Evolutionary conservation across 2,113 vertebrate genomes (phyloP), one percentile per base, ranked within the genome.

Genomic region (Climacteris rufus): DNA sequence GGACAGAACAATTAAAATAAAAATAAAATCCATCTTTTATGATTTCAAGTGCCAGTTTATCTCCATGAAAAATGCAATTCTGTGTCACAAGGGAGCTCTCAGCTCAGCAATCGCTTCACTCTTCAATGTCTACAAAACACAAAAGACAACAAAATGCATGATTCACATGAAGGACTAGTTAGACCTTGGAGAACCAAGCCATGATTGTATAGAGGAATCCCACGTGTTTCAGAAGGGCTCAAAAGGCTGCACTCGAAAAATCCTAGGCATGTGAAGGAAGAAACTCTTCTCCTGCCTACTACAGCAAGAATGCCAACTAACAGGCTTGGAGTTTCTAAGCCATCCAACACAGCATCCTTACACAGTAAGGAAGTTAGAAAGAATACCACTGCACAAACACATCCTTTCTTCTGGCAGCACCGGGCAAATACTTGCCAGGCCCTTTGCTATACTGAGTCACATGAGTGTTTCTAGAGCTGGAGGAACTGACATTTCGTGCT

Each of bases 31-130:
- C 24, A 71, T 66, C 74, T 87, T 89, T 87, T 81, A 78, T 44
- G 39, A 87, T 78, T 91, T 90, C 71, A 89, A 95, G 91, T 89
- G 72, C 47, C 68, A 70, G 50, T 75, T 95, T 93, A 74, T 90
- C 82, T 79, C 83, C 27, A 78, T 13, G 47, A 54, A 86, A 95
- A 97, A 95, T 21, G 79, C 64, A 90, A 47, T 90, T 89, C 68
- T 56, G 64, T 88, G 83, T 93, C 83, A 96, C 68, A 90, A 90
- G 90, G 84, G 94, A 97, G 31, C 88, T 89, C 88, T 89, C 76
- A 78, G 86, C 59, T 89, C 89, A 83, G 90, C 71, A 70, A 78
- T 66, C 13, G 11, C 89, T 90, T 92, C 80, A 77, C 75, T 80
- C 50, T 90, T 90, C 83, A 77, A 53, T 21, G 24, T 87, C 79